Evolutionary conservation across 2,888 invertebrate species (phyloP).

Genomic region (Orchestes rusci): DNA sequence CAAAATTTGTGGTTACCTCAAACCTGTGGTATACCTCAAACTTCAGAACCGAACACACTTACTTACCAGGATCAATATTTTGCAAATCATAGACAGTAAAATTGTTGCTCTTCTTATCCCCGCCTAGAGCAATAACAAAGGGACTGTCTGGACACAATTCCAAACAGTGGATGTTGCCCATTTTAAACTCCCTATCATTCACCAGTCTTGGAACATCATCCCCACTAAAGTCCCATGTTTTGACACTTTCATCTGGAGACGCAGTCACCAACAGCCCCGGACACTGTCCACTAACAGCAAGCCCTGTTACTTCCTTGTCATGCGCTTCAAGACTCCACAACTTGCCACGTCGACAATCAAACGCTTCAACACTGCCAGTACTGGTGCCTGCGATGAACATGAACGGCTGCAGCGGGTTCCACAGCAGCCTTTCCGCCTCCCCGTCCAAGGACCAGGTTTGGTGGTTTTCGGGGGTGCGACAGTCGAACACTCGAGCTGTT

Average conservation of each 20-base stretch:
- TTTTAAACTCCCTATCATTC: conserved; percentile 50
- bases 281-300: conserved; percentile 64
- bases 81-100: conserved; percentile 61
- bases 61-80: conserved; percentile 45
- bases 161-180: conserved; percentile 68
- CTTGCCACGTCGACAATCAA: conserved; percentile 60
- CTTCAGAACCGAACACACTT: no score
- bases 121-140: conserved; percentile 74
- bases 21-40: conserved; percentile 5
- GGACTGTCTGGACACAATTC: conserved; percentile 75
- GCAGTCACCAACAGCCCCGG: conserved; percentile 71
- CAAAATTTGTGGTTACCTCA: not conserved
- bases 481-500: conserved; percentile 72
- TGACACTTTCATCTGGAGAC: conserved; percentile 73
- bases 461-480: conserved; percentile 53
- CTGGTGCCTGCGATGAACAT: conserved; percentile 65
- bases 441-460: conserved; percentile 67
- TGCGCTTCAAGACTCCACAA: conserved; percentile 54
- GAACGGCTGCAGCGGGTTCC: conserved; percentile 76
- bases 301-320: conserved; percentile 76
- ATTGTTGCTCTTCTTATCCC: conserved; percentile 73
- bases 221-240: conserved; percentile 70
- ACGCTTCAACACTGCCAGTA: conserved; percentile 60
- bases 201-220: conserved; percentile 36
- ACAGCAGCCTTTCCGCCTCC: conserved; percentile 80